phyloP scores from a whole-genome alignment of 2,797 vertebrate species.

The Nannoperca obscura region DNA sequence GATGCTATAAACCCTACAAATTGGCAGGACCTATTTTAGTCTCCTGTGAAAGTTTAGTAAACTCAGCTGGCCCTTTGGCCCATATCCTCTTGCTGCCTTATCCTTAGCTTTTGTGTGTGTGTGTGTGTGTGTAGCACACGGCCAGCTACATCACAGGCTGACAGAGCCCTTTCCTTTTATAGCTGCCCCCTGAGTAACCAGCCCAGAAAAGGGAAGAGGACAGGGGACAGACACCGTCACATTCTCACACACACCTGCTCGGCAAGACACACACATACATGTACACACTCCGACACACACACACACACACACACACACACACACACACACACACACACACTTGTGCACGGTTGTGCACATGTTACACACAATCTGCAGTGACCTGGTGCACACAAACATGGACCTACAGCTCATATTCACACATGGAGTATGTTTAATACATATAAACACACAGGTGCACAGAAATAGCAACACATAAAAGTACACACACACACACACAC shows the following conservation, averaged over 20 bases:
- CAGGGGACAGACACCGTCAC: conserved; percentile 71
- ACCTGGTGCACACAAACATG: no score
- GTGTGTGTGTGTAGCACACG: conserved; percentile 50
- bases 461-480: conserved; percentile 40
- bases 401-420: no score
- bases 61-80: conserved; percentile 81
- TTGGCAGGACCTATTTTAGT: conserved; percentile 76
- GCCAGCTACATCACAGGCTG: conserved; percentile 81
- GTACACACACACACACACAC: conserved; percentile 6
- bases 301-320: no score
- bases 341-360: no score
- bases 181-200: conserved; percentile 83
- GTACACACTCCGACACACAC: conserved; percentile 15
- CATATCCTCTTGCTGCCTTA: conserved; percentile 76
- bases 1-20: conserved; percentile 43
- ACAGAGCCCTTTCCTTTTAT: conserved; percentile 86
- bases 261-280: conserved; percentile 41
- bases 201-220: conserved; percentile 86
- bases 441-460: conserved; percentile 14
- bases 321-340: no score
- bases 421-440: neutral
- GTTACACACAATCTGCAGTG: no score
- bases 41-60: conserved; percentile 83
- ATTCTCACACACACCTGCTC: conserved; percentile 68
- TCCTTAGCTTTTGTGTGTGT: conserved; percentile 49